Percentiles rank a stretch among this genome's conserved stretches.
phyloP scores from a whole-genome alignment of 2,797 vertebrate species.

The Morelia viridis region DNA sequence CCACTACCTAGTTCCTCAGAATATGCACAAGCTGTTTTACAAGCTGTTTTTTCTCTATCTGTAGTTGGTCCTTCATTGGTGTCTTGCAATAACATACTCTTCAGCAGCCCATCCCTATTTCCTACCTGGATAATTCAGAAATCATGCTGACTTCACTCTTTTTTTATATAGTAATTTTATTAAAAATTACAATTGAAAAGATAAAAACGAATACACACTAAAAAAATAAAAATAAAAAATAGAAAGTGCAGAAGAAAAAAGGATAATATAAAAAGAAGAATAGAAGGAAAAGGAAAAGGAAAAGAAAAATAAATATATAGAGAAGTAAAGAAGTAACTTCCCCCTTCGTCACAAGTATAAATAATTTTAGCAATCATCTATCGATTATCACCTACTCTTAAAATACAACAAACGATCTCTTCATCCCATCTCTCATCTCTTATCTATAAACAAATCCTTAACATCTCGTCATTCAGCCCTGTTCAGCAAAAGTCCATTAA shows the following conservation, averaged over 20 bases:
- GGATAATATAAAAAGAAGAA: too few species aligned
- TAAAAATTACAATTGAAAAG: background rate
- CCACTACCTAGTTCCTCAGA: constrained; percentile 44
- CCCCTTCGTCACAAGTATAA: too few species aligned
- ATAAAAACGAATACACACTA: background rate
- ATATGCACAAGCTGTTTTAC: constrained; percentile 30
- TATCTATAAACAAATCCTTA: too few species aligned
- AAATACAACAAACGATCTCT: too few species aligned
- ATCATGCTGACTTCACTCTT: background rate
- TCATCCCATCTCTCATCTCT: too few species aligned
- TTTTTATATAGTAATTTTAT: background rate
- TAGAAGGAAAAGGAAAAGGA: too few species aligned
- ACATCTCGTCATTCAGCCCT: too few species aligned
- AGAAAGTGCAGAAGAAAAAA: background rate
- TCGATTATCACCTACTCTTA: too few species aligned
- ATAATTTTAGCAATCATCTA: too few species aligned
- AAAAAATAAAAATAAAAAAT: background rate
- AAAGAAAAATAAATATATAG: too few species aligned
- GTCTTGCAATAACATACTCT: constrained; percentile 3
- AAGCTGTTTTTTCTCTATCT: background rate
- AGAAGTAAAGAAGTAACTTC: too few species aligned
- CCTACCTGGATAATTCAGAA: background rate
- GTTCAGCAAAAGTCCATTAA: too few species aligned
- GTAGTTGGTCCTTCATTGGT: background rate
- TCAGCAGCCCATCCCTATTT: background rate